Conservation (phyloP, 1,140 invertebrate genomes). For the Luehdorfia chinensis region DNA sequence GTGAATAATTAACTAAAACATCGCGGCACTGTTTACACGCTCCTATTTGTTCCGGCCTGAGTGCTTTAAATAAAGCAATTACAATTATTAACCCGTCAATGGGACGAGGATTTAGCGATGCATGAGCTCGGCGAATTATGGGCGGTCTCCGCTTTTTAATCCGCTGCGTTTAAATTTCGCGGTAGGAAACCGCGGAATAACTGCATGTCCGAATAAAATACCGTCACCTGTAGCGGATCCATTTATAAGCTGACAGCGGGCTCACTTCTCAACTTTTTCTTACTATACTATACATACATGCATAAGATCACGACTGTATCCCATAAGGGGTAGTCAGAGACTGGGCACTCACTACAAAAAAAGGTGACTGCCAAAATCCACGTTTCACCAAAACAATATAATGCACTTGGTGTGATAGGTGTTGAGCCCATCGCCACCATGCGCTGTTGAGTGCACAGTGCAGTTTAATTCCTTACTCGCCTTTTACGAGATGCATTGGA, state of each 20-base stretch:
- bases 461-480: too few species aligned
- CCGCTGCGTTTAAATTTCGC: slow-evolving; percentile 30
- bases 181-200: slow-evolving; percentile 22
- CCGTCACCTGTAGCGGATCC: neutral
- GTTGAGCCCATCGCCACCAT: too few species aligned
- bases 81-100: slow-evolving; percentile 29
- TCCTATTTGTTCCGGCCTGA: slow-evolving; percentile 17
- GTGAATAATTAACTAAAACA: slow-evolving; percentile 38
- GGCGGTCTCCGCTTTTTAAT: slow-evolving; percentile 34
- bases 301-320: too few species aligned
- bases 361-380: too few species aligned
- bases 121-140: slow-evolving; percentile 26
- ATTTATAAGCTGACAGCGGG: neutral
- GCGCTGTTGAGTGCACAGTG: too few species aligned
- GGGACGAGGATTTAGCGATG: slow-evolving; percentile 24
- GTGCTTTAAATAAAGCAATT: slow-evolving; percentile 30
- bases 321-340: too few species aligned
- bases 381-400: too few species aligned
- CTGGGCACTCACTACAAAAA: too few species aligned
- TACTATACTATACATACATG: too few species aligned
- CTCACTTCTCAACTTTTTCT: too few species aligned
- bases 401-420: too few species aligned
- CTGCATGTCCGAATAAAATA: slow-evolving; percentile 19
- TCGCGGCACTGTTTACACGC: slow-evolving; percentile 16
- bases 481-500: too few species aligned